These are phyloP conservation scores for Macquaria ambigua DNA, from an alignment of 2,113 vertebrate species.

Conservation along the genomic window DNA sequence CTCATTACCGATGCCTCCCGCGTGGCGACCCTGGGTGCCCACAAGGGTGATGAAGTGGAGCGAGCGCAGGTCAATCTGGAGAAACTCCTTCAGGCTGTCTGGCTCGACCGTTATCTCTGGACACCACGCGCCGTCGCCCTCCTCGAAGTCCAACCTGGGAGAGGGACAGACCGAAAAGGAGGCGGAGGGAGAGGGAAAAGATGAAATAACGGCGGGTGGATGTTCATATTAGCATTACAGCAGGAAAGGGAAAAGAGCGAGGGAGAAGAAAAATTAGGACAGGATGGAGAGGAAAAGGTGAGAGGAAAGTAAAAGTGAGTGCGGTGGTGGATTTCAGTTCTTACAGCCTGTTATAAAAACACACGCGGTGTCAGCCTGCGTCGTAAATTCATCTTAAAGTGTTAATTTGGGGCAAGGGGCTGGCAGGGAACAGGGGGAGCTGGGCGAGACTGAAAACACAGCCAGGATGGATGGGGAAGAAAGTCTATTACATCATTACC, in stretches of 20 bases:
- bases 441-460: conserved; percentile 56
- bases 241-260: conserved; percentile 9
- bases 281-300: conserved; percentile 44
- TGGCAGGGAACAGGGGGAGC: conserved; percentile 35
- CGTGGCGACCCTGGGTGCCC: conserved; percentile 95
- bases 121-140: conserved; percentile 97
- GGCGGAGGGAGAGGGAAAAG: not conserved
- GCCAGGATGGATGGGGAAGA: conserved; percentile 46
- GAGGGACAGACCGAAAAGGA: not conserved
- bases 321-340: conserved; percentile 44
- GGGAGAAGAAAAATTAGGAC: conserved; percentile 12
- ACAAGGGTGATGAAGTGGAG: conserved; percentile 98
- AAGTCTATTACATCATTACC: conserved; percentile 71
- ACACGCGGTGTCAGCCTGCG: conserved; percentile 35
- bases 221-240: conserved; percentile 20
- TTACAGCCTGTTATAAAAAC: conserved; percentile 59
- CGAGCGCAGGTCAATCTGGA: conserved; percentile 93
- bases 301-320: conserved; percentile 57
- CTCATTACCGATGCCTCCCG: conserved; percentile 95
- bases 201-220: not conserved
- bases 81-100: conserved; percentile 93
- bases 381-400: conserved; percentile 72
- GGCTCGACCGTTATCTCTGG: conserved; percentile 92
- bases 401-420: conserved; percentile 65
- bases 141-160: conserved; percentile 92